Base-by-base conservation (phyloP, 2,797 vertebrate genomes). In the Smutsia temminckii region DNA sequence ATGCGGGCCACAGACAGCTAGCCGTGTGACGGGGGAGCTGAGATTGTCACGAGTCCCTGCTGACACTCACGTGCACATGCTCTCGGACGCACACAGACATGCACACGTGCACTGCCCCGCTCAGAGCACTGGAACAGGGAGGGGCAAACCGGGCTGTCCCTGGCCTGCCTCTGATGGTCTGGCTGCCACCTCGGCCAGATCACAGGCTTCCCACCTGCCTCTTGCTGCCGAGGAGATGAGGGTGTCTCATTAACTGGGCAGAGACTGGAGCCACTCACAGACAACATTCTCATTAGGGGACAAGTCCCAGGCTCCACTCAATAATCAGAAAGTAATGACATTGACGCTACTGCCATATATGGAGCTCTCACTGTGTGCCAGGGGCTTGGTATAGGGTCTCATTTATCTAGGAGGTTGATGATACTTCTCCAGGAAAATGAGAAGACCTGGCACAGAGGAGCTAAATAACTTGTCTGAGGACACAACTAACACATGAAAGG, bases 1-100 rank as follows among this genome's bases (percentile, higher is more conserved):
- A 77, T 87, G 87, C 34, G 37, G 81, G 40, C 72, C 69, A 84
- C 69, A 84, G 75, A 85, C 63, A 80, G 64, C n/a, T 79, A 7
- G 37, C 69, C 72, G 78, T 40, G 53, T n/a, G 16, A 20, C 57
- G 1, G 8, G 18, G 40, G 13, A 25, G 57, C 66, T n/a, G 61
- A 69, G 69, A 34, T 16, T 18, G 71, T 88, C 85, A 8, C 17
- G 18, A 49, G 69, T 61, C 14, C 59, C 57, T 42, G 27, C 25
- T 63, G 63, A 74, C 29, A 32, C 34, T 6, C 17, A 9, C 25
- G 6, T 6, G 17, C 3, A 11, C 0, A 14, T 1, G 8, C 57
- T 27, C 18, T 8, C 9, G 20, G 5, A 1, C 2, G 0, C 46
- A 61, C 51, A 40, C 8, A 21, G 23, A 32, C 32, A 40, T 2